Base-by-base conservation (phyloP, 2,113 vertebrate species). In the Bos javanicus region DNA sequence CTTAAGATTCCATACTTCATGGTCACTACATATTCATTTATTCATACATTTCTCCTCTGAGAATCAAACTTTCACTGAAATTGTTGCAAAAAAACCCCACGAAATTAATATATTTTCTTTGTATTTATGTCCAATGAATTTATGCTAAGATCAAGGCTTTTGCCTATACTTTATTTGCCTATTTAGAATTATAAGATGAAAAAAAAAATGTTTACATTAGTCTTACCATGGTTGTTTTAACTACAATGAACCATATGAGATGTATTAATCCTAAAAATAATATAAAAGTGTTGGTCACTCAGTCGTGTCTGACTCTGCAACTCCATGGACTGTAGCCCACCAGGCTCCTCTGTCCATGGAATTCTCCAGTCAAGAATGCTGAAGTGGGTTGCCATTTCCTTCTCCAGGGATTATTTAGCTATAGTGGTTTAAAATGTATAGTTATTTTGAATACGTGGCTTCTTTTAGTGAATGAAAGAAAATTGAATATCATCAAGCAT, bases 221-320 rank as follows among this genome's bases (percentile, higher is more conserved):
- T 85, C 59, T 89, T 3, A 30, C 11, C 15, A 56, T 6, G 74
- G 50, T 92, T 67, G 56, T 84, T 91, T 84, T 92, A 67, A 84
- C 10, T 92, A 71, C 14, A 74, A 14, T 52, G 36, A 71, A 3
- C 4, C 36, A 16, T 19, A 28, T 48, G 36, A 9, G 3, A 85
- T 26, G 1, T 19, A 81, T 85, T 54, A 78, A 60, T 80, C n/a
- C 36, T 74, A 56, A 87, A 59, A 59, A 81, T 50, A 60, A 43
- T 93, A 16, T 50, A 39, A 71, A 71, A 39, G 67, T 71, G 10
- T 39, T 71, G 67, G 67, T 39, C 19, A 2, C n/a, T 71, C n/a
- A 39, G 10, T 71, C 10, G 5, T 71, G 67, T 71, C 67, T 39
- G n/a, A 39, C n/a, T 71, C 67, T 39, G n/a, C n/a, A 71, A 39